Evolutionary conservation across 1,140 invertebrate species (phyloP), one percentile per base, ranked within the genome.

Genomic region (Drosophila sp.): DNA sequence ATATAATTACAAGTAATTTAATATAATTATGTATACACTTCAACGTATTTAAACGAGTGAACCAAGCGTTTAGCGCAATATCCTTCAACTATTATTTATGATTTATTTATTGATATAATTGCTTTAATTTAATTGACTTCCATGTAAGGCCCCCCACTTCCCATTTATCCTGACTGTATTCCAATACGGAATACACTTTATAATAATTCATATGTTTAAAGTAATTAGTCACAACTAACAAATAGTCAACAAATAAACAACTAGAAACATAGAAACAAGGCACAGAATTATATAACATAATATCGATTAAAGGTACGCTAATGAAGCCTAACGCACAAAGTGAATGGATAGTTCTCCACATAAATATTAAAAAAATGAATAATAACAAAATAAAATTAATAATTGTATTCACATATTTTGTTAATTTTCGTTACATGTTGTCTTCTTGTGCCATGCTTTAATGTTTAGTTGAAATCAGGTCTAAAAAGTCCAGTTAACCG

Each of bases 281-380:
- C 71, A 69, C 71, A 73, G 14, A 16, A 29, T 58, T 66, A 41
- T 48, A 67, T 29, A 32, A 63, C 36, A 54, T 27, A 54, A 50
- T 38, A 16, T 16, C 32, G 29, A 45, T 36, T 27, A 25, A 34
- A 51, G 6, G 1, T 45, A 14, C 45, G 6, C 25, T 27, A 29
- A 50, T 53, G 63, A 82, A 81, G 79, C 21, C 43, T 64, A 81
- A 66, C 80, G 79, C 79, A 81, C 79, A 81, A 81, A 67, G 18
- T 36, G 64, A 59, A 61, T 40, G 36, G 18, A 77, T 36, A 65
- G 61, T 72, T 72, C 62, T 34, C 65, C 21, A 59, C 11, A 45
- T 46, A 50, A 38, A 56, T 56, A 13, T 29, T 29, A 18, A 59
- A 18, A 43, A 53, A 64, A 40, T 54, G 43, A 50, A 53, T 57